Evolutionary conservation across 2,113 vertebrate species (phyloP), one percentile per base, ranked within the genome.

Genomic region (Bagarius yarrelli): DNA sequence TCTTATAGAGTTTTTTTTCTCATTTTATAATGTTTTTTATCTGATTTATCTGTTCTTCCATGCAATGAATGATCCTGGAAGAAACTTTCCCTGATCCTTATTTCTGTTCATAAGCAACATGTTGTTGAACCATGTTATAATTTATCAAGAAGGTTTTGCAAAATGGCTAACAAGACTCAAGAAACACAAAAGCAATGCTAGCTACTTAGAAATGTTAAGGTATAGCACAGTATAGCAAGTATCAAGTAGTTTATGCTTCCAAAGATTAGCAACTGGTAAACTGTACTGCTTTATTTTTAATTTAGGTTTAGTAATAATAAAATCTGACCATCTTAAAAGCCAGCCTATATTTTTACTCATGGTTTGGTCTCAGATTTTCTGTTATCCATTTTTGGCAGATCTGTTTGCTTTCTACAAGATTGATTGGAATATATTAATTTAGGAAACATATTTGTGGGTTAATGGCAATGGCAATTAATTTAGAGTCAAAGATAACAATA

Each of bases 1-100:
- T 79, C 74, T 21, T 69, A 59, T 40, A 76, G 19, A 32, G 36
- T 81, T 55, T 56, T 82, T 75, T 60, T 72, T 34, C 36, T 40
- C 8, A 8, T 8, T 40, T 40, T 40, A 40, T 8, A 36, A 64
- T 21, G 69, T 78, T 32, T 72, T 61, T 56, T 61, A 32, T 27
- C 25, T 27, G 32, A 69, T 79, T 76, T 79, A 67, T 47, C 32
- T 76, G 79, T 21, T 70, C 52, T 64, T 82, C 70, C 25, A 75
- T 69, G 53, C 34, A 76, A 8, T 50, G n/a, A 79, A 34, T n/a
- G 60, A 64, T 47, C 44, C 80, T 76, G 34, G 32, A 76, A 78
- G 80, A 71, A 60, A 82, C 70, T 70, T 60, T 52, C 34, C 73
- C 69, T 63, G 61, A 82, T 79, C 80, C 53, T 74, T 8, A 60